phyloP scores from a whole-genome alignment of 2,113 vertebrate genomes.

The Corvus hawaiiensis region DNA sequence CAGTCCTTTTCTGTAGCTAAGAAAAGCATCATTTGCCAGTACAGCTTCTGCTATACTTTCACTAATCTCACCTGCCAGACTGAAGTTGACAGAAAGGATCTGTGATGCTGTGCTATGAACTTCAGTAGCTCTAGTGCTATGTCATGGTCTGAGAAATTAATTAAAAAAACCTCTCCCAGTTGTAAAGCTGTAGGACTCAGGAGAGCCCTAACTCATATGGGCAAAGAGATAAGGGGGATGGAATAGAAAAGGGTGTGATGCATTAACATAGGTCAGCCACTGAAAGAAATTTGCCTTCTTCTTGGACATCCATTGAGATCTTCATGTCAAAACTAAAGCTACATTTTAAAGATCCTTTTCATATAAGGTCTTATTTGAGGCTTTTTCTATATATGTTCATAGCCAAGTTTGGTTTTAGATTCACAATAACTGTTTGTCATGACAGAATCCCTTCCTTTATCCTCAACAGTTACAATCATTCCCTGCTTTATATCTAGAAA shows the following conservation, averaged over 20 bases:
- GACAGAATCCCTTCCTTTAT: neutral
- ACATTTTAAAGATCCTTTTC: neutral
- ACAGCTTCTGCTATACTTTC: neutral
- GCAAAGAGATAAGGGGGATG: neutral
- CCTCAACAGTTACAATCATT: neutral
- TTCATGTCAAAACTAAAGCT: neutral
- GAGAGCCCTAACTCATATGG: neutral
- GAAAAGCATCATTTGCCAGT: neutral
- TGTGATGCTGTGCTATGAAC: neutral
- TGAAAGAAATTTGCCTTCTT: neutral
- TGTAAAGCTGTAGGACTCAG: neutral
- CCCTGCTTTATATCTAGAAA: neutral
- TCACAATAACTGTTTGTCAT: neutral
- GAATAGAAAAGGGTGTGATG: neutral
- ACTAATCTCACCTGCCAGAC: neutral
- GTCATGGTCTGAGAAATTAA: neutral
- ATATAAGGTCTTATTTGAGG: neutral
- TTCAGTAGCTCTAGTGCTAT: neutral
- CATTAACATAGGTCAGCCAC: rapidly evolving
- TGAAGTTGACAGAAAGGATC: neutral
- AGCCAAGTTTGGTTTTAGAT: neutral
- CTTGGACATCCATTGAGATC: neutral
- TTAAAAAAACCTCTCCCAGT: neutral
- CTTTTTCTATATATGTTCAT: neutral
- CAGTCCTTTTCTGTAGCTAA: neutral